phyloP scores from a whole-genome alignment of 2,888 invertebrate species.

The Cosmia trapezina region DNA sequence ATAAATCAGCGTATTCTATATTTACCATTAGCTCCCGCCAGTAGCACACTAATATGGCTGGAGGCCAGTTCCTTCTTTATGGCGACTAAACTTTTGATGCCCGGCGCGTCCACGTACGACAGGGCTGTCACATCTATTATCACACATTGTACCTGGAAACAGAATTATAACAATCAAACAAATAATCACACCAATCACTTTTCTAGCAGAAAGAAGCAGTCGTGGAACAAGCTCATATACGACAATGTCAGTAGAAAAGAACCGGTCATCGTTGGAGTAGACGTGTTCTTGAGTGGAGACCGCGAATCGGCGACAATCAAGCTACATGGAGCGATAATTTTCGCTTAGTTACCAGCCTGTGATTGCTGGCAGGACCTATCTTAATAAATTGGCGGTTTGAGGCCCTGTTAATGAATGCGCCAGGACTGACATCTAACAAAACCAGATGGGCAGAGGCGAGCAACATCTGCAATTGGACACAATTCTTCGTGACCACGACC shows the following conservation, averaged over 20 bases:
- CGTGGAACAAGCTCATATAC: background rate
- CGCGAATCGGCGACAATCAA: background rate
- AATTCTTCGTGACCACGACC: background rate
- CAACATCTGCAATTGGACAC: background rate
- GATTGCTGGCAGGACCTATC: background rate
- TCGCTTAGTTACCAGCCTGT: background rate
- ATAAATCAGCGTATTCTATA: background rate
- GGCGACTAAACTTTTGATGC: constrained; percentile 90
- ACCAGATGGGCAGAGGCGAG: background rate
- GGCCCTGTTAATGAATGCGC: background rate
- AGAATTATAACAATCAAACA: background rate
- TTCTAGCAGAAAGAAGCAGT: background rate
- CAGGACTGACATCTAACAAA: background rate
- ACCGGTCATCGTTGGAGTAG: background rate
- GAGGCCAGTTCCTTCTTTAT: constrained; percentile 90
- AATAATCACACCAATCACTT: background rate
- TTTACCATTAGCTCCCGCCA: constrained; percentile 92
- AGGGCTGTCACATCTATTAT: constrained; percentile 93
- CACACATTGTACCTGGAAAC: constrained; percentile 88
- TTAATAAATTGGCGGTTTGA: background rate
- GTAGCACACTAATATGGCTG: constrained; percentile 89
- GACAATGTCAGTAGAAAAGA: background rate
- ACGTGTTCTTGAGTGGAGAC: background rate
- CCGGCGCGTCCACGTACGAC: constrained; percentile 93
- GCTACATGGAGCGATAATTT: background rate